Conservation (phyloP, 2,113 vertebrate genomes). For the Saguinus imperator region DNA sequence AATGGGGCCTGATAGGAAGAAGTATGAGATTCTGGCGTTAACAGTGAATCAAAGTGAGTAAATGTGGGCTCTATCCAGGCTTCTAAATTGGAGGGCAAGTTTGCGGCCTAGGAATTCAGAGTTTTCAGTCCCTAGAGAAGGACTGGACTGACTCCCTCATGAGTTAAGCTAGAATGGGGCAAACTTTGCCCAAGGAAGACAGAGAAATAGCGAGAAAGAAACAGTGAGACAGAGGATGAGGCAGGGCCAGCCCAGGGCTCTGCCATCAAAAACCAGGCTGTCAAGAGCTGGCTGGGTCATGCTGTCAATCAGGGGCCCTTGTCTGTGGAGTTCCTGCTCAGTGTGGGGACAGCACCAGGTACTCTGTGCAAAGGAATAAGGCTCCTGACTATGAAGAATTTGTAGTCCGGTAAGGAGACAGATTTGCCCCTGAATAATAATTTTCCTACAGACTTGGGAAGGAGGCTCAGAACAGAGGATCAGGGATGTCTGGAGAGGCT, state of each 20-base stretch:
- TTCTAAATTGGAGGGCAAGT: background rate
- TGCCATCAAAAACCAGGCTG: background rate
- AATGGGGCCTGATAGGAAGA: background rate
- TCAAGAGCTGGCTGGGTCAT: too few relatives aligned
- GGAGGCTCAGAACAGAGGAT: background rate
- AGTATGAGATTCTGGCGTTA: background rate
- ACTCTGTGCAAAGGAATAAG: background rate
- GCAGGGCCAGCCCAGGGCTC: background rate
- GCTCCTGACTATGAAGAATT: background rate
- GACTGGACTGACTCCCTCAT: background rate
- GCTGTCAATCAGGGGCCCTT: rapidly evolving
- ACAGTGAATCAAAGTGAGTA: background rate
- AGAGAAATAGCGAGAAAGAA: background rate
- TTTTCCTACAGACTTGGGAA: background rate
- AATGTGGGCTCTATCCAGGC: background rate
- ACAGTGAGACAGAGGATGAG: background rate
- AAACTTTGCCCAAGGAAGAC: background rate
- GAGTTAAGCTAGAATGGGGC: background rate
- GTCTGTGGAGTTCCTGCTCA: too few relatives aligned
- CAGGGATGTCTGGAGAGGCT: background rate
- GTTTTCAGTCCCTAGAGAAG: background rate
- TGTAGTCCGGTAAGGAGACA: background rate
- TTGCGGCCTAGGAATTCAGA: background rate
- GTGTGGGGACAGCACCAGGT: background rate
- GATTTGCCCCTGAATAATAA: background rate